Conservation (phyloP, 1,140 invertebrate genomes). For the Calycopis cecrops region DNA sequence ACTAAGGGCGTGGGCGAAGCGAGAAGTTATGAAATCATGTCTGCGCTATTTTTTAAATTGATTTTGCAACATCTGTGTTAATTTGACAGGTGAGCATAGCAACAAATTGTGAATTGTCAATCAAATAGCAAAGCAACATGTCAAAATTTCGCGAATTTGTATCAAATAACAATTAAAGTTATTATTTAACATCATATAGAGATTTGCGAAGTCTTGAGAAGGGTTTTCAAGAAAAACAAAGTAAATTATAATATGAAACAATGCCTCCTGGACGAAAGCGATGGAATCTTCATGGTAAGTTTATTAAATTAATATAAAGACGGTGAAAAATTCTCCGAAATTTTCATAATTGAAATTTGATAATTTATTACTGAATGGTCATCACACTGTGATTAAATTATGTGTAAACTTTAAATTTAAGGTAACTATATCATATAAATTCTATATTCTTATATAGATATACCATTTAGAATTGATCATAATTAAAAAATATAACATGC, state of each 20-base stretch:
- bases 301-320: conserved; percentile 22
- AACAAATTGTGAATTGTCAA: background rate
- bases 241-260: conserved; percentile 22
- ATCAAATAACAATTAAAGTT: conserved; percentile 16
- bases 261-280: conserved; percentile 73
- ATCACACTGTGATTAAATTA: too few relatives aligned
- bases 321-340: background rate
- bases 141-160: conserved; percentile 14
- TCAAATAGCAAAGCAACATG: conserved; percentile 13
- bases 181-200: conserved; percentile 2
- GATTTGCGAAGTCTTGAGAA: conserved; percentile 11
- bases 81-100: conserved; percentile 21
- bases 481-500: background rate
- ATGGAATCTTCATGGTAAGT: conserved; percentile 77
- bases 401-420: too few relatives aligned
- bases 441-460: too few relatives aligned
- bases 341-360: background rate
- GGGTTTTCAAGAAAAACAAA: background rate
- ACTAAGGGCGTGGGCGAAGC: too few relatives aligned
- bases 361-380: background rate
- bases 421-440: too few relatives aligned
- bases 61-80: conserved; percentile 1
- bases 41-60: background rate
- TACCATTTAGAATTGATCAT: background rate
- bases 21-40: too few relatives aligned